Evolutionary conservation across 2,797 vertebrate species (phyloP).

Genomic region (Esox lucius): DNA sequence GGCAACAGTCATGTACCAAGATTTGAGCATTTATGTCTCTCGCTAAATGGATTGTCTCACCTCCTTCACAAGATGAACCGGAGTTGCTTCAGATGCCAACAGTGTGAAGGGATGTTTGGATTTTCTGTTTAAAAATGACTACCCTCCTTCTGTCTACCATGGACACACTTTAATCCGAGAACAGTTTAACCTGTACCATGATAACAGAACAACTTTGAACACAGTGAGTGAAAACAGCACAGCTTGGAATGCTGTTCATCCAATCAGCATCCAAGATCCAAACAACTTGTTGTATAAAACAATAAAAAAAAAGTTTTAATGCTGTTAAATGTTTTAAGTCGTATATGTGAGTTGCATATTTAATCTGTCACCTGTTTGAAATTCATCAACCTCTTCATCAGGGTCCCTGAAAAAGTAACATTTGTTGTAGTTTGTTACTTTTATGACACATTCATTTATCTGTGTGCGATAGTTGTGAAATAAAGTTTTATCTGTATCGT

Average conservation of each 20-base stretch:
- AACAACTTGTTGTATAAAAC: conserved; percentile 44
- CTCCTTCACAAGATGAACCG: conserved; percentile 73
- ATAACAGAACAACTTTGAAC: conserved; percentile 50
- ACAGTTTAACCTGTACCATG: conserved; percentile 42
- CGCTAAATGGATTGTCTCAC: conserved; percentile 74
- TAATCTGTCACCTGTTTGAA: conserved; percentile 31
- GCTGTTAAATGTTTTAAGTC: conserved; percentile 41
- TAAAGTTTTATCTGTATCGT: background rate
- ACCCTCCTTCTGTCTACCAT: conserved; percentile 63
- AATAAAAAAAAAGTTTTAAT: conserved; percentile 56
- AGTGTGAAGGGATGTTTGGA: conserved; percentile 67
- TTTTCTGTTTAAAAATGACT: conserved; percentile 58
- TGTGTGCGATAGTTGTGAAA: background rate
- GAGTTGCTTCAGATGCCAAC: conserved; percentile 72
- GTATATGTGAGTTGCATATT: conserved; percentile 54
- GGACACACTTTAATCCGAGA: conserved; percentile 66
- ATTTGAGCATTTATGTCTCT: conserved; percentile 75
- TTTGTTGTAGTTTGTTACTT: background rate
- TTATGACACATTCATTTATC: background rate
- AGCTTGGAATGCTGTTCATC: too few species aligned
- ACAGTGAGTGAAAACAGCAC: too few species aligned
- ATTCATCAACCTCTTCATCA: background rate
- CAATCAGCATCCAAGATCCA: too few species aligned
- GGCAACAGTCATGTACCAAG: conserved; percentile 63
- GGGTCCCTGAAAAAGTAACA: background rate